Base-by-base conservation (phyloP, 2,113 vertebrate genomes). In the Protobothrops mucrosquamatus region DNA sequence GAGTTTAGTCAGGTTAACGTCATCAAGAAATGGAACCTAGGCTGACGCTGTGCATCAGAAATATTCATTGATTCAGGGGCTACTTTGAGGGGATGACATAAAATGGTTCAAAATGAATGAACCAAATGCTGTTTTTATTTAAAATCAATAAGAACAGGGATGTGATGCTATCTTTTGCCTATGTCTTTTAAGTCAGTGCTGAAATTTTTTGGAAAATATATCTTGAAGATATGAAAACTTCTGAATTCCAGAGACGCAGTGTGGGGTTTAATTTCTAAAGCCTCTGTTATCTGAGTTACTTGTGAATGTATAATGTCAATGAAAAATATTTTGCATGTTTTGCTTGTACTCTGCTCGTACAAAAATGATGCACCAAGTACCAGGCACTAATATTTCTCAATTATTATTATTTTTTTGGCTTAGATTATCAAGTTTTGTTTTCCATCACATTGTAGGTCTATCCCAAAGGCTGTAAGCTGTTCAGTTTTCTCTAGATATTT, bases 251-350 rank as follows among this genome's bases (percentile, higher is more conserved):
- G 29, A 86, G 11, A 3, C 18, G 29, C 55, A 39, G 4, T 86
- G 56, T 54, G 51, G 81, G 34, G 15, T 46, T 56, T 61, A 81
- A 64, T 90, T 86, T 64, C 56, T 54, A 43, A 43, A 86, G 46
- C 57, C 56, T 57, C n/a, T 64, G 43, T 51, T 24, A 90, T 64
- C 39, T 22, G 10, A 64, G 57, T 22, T 54, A 56, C 61, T 81
- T 90, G 81, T 69, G n/a, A 86, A 90, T 56, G 64, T 64, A 87
- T 23, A 64, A 90, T 87, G 56, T 52, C 81, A 54, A n/a, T 87
- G 46, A 90, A 90, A 90, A 90, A 86, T 86, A 90, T 87, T 93
- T 61, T 64, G 46, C 18, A 46, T n/a, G 64, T 54, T 93, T 87
- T 64, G 81, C 89, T 93, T 87, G 23, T 51, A 86, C 46, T 86